Evolutionary conservation across 2,888 invertebrate genomes (phyloP).

Genomic region (Epirrhoe alternata): DNA sequence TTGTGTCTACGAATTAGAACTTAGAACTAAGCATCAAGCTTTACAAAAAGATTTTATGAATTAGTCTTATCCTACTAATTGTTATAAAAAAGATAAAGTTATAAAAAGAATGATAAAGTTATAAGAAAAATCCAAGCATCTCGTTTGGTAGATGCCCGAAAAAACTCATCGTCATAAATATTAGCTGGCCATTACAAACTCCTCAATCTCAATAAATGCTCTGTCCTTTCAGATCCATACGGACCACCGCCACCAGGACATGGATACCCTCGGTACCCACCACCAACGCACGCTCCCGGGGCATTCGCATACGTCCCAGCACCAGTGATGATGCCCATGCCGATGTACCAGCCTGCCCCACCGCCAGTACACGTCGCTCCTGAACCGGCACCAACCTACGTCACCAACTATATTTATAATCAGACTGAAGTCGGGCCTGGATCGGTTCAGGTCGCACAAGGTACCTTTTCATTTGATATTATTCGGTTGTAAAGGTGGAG

Average conservation of each 20-base stretch:
- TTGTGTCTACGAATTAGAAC: too few species aligned
- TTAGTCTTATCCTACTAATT: too few species aligned
- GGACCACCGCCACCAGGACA: conserved; percentile 46
- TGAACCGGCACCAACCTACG: conserved; percentile 54
- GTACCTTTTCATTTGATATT: conserved; percentile 4
- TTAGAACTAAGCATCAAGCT: too few species aligned
- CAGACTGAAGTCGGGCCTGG: conserved; percentile 52
- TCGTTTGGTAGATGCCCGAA: too few species aligned
- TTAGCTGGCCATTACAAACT: too few species aligned
- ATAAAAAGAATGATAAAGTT: too few species aligned
- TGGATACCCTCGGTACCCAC: conserved; percentile 44
- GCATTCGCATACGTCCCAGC: conserved; percentile 66
- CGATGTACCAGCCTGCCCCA: conserved; percentile 48
- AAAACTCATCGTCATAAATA: too few species aligned
- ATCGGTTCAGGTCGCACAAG: conserved; percentile 52
- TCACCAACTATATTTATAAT: conserved; percentile 71
- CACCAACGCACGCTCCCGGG: conserved; percentile 49
- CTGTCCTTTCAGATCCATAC: conserved; percentile 55
- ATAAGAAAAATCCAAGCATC: too few species aligned
- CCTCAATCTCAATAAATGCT: not conserved
- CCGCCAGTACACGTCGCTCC: conserved; percentile 41
- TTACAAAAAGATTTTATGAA: too few species aligned
- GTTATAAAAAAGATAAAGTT: too few species aligned
- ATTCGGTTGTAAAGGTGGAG: not conserved
- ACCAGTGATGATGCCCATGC: conserved; percentile 71